Conservation (phyloP, 2,113 vertebrate genomes). For the Rhadina sibilatrix region DNA sequence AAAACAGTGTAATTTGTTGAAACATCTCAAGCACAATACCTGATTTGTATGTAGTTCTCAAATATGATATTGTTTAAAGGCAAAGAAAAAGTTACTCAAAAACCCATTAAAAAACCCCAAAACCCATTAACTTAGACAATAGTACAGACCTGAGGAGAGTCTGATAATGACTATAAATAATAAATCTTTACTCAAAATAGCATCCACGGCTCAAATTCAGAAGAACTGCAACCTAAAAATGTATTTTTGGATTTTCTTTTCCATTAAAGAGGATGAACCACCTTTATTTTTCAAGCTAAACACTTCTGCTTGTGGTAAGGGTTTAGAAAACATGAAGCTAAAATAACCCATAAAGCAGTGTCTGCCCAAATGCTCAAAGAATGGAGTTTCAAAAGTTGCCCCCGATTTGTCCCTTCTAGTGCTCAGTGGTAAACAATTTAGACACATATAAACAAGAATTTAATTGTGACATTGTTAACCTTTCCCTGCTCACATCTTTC, state of each 20-base stretch:
- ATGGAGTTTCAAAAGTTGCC: neutral
- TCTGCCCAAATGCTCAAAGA: neutral
- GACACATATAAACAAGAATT: neutral
- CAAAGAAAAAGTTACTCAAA: neutral
- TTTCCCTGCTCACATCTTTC: neutral
- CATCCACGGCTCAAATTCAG: neutral
- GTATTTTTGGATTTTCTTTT: neutral
- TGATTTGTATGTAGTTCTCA: constrained; percentile 4
- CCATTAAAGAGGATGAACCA: neutral
- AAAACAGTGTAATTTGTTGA: neutral
- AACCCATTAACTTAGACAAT: neutral
- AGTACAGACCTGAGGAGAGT: neutral
- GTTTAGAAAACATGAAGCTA: neutral
- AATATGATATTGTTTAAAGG: neutral
- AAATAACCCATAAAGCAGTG: neutral
- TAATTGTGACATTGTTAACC: neutral
- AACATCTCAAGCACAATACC: neutral
- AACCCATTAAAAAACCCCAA: neutral
- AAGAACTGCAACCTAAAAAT: neutral
- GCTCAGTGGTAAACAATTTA: neutral
- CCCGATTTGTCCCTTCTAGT: neutral
- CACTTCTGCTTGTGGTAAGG: neutral
- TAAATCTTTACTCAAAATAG: neutral
- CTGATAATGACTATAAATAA: neutral
- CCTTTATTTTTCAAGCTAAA: neutral